These are phyloP conservation scores for Paramacrobiotus metropolitanus DNA, from an alignment of 1,140 invertebrate genomes.

Conservation along the genomic window DNA sequence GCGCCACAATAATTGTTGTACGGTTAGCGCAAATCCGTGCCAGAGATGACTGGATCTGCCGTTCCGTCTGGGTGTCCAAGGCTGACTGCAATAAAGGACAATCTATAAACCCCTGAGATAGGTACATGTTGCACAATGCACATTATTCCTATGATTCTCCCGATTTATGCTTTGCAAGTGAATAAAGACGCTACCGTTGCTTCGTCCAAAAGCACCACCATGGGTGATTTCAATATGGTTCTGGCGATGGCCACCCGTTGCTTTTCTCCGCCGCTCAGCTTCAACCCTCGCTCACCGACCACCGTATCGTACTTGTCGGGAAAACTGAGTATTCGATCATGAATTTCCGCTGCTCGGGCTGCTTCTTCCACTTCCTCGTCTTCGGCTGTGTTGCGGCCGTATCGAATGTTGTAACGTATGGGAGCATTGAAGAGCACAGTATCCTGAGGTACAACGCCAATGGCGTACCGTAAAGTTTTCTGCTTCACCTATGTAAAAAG, in stretches of 20 bases:
- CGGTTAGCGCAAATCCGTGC: constrained; percentile 49
- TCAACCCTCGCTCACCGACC: constrained; percentile 27
- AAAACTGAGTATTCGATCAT: constrained; percentile 65
- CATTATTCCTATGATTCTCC: too few species aligned
- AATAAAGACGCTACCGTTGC: constrained; percentile 31
- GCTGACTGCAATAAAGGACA: constrained; percentile 23
- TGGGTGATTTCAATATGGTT: constrained; percentile 60
- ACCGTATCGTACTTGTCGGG: constrained; percentile 46
- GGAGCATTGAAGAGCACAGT: constrained; percentile 88
- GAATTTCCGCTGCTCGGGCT: constrained; percentile 73
- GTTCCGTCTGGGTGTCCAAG: constrained; percentile 20
- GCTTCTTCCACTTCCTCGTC: constrained; percentile 64
- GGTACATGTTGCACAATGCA: too few species aligned
- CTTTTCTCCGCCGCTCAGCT: constrained; percentile 55
- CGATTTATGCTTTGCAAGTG: too few species aligned
- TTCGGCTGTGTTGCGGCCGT: constrained; percentile 50
- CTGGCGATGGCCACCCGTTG: constrained; percentile 76
- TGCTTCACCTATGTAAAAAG: constrained; percentile 37
- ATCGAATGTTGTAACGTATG: constrained; percentile 74
- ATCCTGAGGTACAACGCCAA: constrained; percentile 89
- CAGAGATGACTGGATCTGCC: constrained; percentile 34
- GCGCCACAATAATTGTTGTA: constrained; percentile 75
- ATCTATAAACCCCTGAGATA: too few species aligned
- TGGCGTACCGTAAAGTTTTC: constrained; percentile 41
- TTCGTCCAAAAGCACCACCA: constrained; percentile 68